A percentile compares a stretch with the other conserved stretches of the same genome.
Conservation (phyloP, 2,113 vertebrate genomes). For the Alethe castanea region DNA sequence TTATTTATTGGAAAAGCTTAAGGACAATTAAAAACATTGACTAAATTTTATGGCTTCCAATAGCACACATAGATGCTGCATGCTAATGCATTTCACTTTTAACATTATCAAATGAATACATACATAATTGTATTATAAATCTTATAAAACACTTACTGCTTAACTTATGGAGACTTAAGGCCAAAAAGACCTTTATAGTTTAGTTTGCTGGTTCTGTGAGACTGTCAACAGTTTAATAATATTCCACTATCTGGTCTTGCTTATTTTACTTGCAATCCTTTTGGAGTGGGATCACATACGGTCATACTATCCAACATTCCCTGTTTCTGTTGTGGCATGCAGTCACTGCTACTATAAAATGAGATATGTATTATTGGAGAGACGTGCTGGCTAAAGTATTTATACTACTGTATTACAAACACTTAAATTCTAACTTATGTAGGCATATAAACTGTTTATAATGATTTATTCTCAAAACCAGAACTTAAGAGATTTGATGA, state of each 20-base stretch:
- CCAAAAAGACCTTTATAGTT: neutral
- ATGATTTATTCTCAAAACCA: neutral
- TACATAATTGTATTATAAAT: neutral
- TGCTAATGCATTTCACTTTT: neutral
- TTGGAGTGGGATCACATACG: neutral
- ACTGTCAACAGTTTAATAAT: neutral
- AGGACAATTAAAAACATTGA: neutral
- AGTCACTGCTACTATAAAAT: neutral
- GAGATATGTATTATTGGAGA: neutral
- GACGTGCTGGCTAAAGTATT: neutral
- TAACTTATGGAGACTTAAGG: neutral
- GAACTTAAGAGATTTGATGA: neutral
- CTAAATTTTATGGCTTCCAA: neutral
- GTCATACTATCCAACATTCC: neutral
- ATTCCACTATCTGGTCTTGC: fast-evolving
- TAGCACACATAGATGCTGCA: neutral
- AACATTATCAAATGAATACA: neutral
- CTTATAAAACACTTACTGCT: neutral
- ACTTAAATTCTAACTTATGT: neutral
- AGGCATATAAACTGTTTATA: neutral
- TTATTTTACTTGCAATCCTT: neutral
- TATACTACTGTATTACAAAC: neutral
- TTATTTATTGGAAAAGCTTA: neutral
- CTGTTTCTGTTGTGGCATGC: neutral
- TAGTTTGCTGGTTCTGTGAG: neutral